A percentile compares a stretch with the other conserved stretches of the same genome.
These are phyloP conservation scores for Protomyctophum bolini DNA, from an alignment of 2,113 vertebrate species.

Conservation along the genomic window DNA sequence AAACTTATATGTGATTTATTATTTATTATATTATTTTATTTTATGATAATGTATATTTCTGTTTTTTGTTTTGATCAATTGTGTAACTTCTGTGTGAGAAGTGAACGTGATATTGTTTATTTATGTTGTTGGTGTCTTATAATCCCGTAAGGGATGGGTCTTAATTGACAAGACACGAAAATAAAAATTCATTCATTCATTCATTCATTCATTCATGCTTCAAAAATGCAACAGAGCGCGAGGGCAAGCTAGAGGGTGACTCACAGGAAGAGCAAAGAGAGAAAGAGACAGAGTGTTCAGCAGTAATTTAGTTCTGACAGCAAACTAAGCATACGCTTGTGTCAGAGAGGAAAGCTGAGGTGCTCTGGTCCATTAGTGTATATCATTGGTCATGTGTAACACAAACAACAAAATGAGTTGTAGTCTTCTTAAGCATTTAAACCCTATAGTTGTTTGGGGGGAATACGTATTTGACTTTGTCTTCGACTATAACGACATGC, in stretches of 20 bases:
- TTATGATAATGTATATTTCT: no score
- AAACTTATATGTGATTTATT: no score
- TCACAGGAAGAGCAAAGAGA: constrained; percentile 14
- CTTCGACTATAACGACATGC: no score
- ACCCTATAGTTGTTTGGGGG: no score
- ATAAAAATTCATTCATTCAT: constrained; percentile 28
- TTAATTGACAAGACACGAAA: no score
- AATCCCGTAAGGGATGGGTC: no score
- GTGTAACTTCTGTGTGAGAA: no score
- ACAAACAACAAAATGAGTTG: constrained; percentile 49
- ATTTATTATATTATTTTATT: no score
- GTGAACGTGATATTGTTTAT: no score
- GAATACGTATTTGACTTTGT: no score
- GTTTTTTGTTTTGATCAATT: no score
- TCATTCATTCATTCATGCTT: constrained; percentile 19
- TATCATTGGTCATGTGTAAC: constrained; percentile 66
- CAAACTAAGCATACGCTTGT: constrained; percentile 51
- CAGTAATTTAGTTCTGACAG: constrained; percentile 44
- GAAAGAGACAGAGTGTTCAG: constrained; percentile 24
- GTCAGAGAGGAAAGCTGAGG: constrained; percentile 63
- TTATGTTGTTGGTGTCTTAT: no score
- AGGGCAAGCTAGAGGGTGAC: not conserved
- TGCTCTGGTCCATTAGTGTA: constrained; percentile 64
- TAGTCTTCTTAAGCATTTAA: constrained; percentile 36
- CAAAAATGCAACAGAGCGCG: constrained; percentile 23